These are phyloP conservation scores for Acanthurus tractus DNA, from an alignment of 2,797 vertebrate genomes.

Conservation along the genomic window DNA sequence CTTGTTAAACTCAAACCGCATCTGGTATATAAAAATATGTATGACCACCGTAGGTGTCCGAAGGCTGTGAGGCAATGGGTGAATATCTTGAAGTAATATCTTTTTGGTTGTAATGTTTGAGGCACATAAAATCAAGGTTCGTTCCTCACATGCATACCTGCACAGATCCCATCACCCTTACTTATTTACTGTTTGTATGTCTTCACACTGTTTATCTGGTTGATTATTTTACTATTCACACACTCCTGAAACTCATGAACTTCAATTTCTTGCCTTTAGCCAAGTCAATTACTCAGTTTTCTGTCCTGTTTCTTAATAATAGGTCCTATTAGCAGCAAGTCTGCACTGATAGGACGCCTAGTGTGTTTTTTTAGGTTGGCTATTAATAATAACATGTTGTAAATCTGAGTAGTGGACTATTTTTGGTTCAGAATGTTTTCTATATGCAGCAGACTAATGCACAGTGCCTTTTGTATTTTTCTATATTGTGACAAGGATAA, in stretches of 20 bases:
- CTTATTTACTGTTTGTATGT: slow-evolving; percentile 27
- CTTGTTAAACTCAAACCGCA: not conserved
- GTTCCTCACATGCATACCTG: slow-evolving; percentile 24
- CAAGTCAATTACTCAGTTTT: slow-evolving; percentile 8
- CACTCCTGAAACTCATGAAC: slow-evolving; percentile 52
- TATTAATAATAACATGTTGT: slow-evolving; percentile 48
- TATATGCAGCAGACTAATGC: slow-evolving; percentile 71
- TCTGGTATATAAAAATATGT: slow-evolving; percentile 1
- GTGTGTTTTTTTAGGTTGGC: slow-evolving; percentile 7
- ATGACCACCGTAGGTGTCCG: not conserved
- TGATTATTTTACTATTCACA: slow-evolving; percentile 21
- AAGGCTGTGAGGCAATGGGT: slow-evolving; percentile 13
- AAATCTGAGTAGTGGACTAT: slow-evolving; percentile 48
- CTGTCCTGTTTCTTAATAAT: slow-evolving; percentile 19
- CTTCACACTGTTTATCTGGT: slow-evolving; percentile 49
- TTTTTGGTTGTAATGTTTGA: slow-evolving; percentile 21
- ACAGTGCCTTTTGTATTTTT: slow-evolving; percentile 89
- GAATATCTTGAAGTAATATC: slow-evolving; percentile 18
- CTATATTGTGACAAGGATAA: slow-evolving; percentile 73
- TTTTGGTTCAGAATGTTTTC: slow-evolving; percentile 60
- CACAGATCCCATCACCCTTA: slow-evolving; percentile 22
- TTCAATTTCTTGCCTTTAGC: slow-evolving; percentile 1
- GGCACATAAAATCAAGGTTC: slow-evolving; percentile 26
- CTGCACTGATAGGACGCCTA: slow-evolving; percentile 26
- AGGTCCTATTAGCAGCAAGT: slow-evolving; percentile 26